Evolutionary conservation across 2,113 vertebrate genomes (phyloP).

Genomic region (Centropus bengalensis): DNA sequence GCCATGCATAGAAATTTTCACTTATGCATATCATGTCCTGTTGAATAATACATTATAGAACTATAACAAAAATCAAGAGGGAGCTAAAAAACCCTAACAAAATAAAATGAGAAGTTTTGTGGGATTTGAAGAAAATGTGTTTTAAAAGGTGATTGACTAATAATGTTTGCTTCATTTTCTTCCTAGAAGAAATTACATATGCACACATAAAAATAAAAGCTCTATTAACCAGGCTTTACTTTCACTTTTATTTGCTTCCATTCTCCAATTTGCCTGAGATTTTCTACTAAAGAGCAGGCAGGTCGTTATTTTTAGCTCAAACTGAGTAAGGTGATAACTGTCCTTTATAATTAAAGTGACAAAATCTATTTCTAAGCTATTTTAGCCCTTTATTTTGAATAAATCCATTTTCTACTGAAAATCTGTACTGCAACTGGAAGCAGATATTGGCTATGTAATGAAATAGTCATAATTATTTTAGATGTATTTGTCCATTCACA

Average conservation of each 20-base stretch:
- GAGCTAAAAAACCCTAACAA: not conserved
- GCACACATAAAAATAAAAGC: not conserved
- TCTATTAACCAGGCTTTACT: not conserved
- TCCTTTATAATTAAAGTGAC: slow-evolving; percentile 2
- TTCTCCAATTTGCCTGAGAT: not conserved
- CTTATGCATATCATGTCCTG: not conserved
- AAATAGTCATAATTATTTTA: not conserved
- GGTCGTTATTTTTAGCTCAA: slow-evolving; percentile 7
- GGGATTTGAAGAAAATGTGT: not conserved
- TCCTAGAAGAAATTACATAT: not conserved
- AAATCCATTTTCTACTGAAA: slow-evolving; percentile 9
- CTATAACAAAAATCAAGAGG: not conserved
- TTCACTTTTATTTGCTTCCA: not conserved
- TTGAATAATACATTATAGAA: not conserved
- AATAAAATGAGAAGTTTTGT: not conserved
- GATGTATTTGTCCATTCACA: not conserved
- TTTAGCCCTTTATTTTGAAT: not conserved
- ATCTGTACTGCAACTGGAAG: not conserved
- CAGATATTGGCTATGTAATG: not conserved
- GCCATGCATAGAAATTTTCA: not conserved
- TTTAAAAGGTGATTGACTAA: not conserved
- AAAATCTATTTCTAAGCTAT: slow-evolving; percentile 35
- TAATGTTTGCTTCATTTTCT: not conserved
- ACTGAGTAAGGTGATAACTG: not conserved
- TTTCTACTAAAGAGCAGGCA: not conserved